A percentile compares a stretch with the other conserved stretches of the same genome.
Evolutionary conservation across 2,888 invertebrate genomes (phyloP).

Genomic region (Diloba caeruleocephala): DNA sequence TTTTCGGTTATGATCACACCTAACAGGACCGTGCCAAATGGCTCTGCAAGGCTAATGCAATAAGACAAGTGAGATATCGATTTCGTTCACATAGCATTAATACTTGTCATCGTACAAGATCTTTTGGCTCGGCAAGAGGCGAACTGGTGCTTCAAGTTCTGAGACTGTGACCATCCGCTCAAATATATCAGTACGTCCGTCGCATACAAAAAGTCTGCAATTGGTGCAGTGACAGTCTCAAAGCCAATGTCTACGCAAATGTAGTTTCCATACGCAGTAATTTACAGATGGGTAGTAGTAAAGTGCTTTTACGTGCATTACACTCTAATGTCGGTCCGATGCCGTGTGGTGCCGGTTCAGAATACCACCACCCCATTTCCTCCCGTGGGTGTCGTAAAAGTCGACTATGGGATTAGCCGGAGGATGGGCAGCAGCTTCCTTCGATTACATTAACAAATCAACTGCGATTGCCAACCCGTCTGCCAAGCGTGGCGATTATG

Average conservation of each 20-base stretch:
- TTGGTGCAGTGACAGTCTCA: slow-evolving; percentile 59
- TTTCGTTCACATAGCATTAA: slow-evolving; percentile 41
- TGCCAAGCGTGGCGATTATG: too few relatives aligned
- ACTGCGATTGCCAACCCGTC: too few relatives aligned
- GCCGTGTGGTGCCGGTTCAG: too few relatives aligned
- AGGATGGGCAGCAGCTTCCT: too few relatives aligned
- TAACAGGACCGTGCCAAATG: slow-evolving; percentile 38
- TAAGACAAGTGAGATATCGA: slow-evolving; percentile 33
- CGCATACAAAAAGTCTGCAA: slow-evolving; percentile 63
- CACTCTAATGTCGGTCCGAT: too few relatives aligned
- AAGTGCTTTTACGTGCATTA: slow-evolving; percentile 21
- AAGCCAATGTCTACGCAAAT: slow-evolving; percentile 59
- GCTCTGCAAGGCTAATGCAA: slow-evolving; percentile 35
- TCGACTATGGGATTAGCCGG: too few relatives aligned
- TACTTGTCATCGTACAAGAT: slow-evolving; percentile 61
- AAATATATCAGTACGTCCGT: slow-evolving; percentile 69
- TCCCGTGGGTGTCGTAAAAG: too few relatives aligned
- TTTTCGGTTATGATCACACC: slow-evolving; percentile 35
- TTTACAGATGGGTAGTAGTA: slow-evolving; percentile 52
- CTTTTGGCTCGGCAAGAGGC: slow-evolving; percentile 56
- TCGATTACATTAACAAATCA: too few relatives aligned
- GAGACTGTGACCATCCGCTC: slow-evolving; percentile 57
- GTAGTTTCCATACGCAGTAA: slow-evolving; percentile 56
- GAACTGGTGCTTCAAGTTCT: too few relatives aligned
- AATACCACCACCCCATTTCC: too few relatives aligned